Evolutionary conservation across 1,140 invertebrate species (phyloP), one percentile per base, ranked within the genome.

Genomic region (Sminthurinus signatus): DNA sequence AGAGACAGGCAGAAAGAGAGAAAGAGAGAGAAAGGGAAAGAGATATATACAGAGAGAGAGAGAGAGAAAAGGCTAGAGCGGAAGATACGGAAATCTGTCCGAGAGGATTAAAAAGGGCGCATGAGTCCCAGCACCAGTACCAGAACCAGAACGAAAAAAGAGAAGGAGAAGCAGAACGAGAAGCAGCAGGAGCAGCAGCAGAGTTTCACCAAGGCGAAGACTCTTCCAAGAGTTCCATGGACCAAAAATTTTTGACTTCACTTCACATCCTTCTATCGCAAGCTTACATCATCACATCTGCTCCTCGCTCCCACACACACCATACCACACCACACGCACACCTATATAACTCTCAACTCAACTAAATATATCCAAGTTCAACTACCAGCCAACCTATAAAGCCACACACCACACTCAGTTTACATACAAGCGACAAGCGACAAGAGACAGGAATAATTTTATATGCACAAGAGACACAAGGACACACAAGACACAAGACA

Each of bases 11-110:
- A n/a, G n/a, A n/a, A n/a, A n/a, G n/a, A n/a, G n/a, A n/a, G n/a
- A n/a, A n/a, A n/a, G n/a, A n/a, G n/a, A n/a, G n/a, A 36, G 32
- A 8, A 36, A 86, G 88, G 88, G 29, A 89, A 89, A 59, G 31
- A 60, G 2, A n/a, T n/a, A n/a, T n/a, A n/a, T n/a, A n/a, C n/a
- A n/a, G n/a, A n/a, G n/a, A n/a, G n/a, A n/a, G n/a, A n/a, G n/a
- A n/a, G n/a, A n/a, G n/a, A 36, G 32, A 8, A 36, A 86, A 87
- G 88, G 29, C 89, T 89, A 52, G 52, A 50, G 17, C 19, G 25
- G 64, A 68, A 25, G 50, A 52, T 52, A 25, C 21, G 50, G 50
- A 52, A 52, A 52, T 52, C 50, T 52, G 50, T 52, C 50, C 50
- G 50, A 52, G 50, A 28, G 50, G 50, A 52, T 52, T 52, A 52